These are phyloP conservation scores for Scaptomyza reducta DNA, from an alignment of 2,888 invertebrate genomes.

Conservation along the genomic window DNA sequence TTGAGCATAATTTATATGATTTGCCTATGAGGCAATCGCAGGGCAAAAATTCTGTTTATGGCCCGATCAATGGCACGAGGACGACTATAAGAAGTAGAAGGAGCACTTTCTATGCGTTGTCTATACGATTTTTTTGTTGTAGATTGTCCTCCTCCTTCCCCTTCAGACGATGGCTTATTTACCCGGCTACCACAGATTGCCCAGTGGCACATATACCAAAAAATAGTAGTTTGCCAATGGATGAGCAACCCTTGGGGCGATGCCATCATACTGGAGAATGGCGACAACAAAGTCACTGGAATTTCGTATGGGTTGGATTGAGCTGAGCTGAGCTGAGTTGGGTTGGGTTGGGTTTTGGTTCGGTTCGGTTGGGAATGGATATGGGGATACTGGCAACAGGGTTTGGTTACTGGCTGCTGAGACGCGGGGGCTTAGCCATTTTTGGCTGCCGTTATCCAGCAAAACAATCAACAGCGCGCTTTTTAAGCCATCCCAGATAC, in stretches of 20 bases:
- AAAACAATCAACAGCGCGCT: conserved; percentile 78
- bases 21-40: conserved; percentile 77
- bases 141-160: conserved; percentile 56
- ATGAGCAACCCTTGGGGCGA: conserved; percentile 67
- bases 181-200: conserved; percentile 63
- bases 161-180: conserved; percentile 69
- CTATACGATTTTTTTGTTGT: conserved; percentile 59
- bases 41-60: conserved; percentile 76
- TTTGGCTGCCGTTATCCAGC: conserved; percentile 71
- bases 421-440: conserved; percentile 5
- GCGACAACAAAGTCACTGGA: conserved; percentile 65
- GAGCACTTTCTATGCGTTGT: conserved; percentile 23
- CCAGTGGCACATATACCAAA: conserved; percentile 61
- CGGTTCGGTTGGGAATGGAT: background rate
- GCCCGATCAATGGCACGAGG: conserved; percentile 69
- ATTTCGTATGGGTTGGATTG: conserved; percentile 21
- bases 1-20: conserved; percentile 79
- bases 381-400: conserved; percentile 49
- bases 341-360: background rate
- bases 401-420: conserved; percentile 35
- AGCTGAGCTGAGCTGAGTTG: background rate
- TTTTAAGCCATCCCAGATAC: conserved; percentile 75
- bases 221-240: conserved; percentile 41
- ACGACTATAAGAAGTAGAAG: background rate
- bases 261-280: conserved; percentile 55